phyloP scores from a whole-genome alignment of 1,140 invertebrate species.

The Orius insidiosus region DNA sequence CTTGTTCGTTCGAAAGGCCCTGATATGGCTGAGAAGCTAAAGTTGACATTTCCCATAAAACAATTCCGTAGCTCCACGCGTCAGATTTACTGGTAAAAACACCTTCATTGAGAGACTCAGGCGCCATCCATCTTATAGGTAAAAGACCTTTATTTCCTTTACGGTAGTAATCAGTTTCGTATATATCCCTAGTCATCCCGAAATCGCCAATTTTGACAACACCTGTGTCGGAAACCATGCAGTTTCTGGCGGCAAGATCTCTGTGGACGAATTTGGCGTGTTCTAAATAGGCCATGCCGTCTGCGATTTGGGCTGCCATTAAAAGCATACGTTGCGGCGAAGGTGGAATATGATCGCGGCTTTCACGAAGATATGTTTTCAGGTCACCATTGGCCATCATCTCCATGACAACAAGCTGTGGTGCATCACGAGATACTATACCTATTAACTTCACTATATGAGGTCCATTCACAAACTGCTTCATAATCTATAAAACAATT shows the following conservation, averaged over 20 bases:
- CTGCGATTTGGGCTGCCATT: conserved; percentile 95
- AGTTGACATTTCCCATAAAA: conserved; percentile 96
- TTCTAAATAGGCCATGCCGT: conserved; percentile 94
- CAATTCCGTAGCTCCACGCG: conserved; percentile 92
- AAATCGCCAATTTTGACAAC: conserved; percentile 94
- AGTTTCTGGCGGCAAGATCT: conserved; percentile 96
- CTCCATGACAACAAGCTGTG: conserved; percentile 92
- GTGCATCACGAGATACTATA: conserved; percentile 82
- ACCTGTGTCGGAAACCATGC: conserved; percentile 79
- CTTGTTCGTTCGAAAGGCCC: conserved; percentile 59
- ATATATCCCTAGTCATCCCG: conserved; percentile 90
- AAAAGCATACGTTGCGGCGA: conserved; percentile 28
- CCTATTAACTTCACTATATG: conserved; percentile 89
- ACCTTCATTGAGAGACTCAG: conserved; percentile 89
- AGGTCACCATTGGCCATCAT: conserved; percentile 90
- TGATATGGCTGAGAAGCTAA: conserved; percentile 95
- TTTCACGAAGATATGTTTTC: conserved; percentile 66
- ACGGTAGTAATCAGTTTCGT: conserved; percentile 91
- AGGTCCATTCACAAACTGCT: conserved; percentile 54
- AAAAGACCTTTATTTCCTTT: conserved; percentile 80
- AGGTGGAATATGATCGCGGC: conserved; percentile 42
- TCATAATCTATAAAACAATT: conserved; percentile 46
- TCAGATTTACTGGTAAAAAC: conserved; percentile 83
- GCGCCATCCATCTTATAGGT: conserved; percentile 75
- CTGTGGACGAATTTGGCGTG: conserved; percentile 91